Base-by-base conservation (phyloP, 64 coral and sea anemone species). In the Actinia tenebrosa region DNA sequence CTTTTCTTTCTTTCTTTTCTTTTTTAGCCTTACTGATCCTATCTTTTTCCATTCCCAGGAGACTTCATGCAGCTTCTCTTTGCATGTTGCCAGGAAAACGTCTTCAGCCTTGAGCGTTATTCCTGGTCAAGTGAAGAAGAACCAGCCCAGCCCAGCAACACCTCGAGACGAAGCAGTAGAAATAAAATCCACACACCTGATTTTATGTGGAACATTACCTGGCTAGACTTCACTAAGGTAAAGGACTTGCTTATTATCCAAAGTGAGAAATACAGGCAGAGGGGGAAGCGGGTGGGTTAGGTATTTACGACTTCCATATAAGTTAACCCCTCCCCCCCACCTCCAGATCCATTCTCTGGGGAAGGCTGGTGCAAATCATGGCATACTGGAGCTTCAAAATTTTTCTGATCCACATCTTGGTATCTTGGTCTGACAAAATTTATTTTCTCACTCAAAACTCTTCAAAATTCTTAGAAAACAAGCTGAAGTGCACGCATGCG, bases 191-290 rank as follows among this genome's bases (percentile, higher is more conserved):
- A 50, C 3, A 95, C 97, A 16, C 90, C 93, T 19, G 97, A 99
- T 63, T 99, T 99, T 44, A 99, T 99, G 97, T 91, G 97, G 88
- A 99, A 99, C 50, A 95, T 92, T 14, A 99, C 97, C 10, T 99
- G 97, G 97, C 46, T 99, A 3, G 97, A 99, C 78, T 92, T 99
- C 78, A 84, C 87, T 52, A 99, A 99, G 96, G 96, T 95, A 62
- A 3, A 10, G 9, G 4, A 5, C 7, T 50, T 50, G 47, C 4
- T 50, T 8, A 58, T 58, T 58, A 16, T 13, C 56, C 56, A 58
- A 8, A 50, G 47, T 50, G 47, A 8, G 47, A 50, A 50, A 50
- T 8, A 50, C 47, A 50, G 47, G 47, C 47, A 50, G 47, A 50
- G 30, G 30, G 30, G 30, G 30, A 37, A 37, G 30, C 1, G 1